Percentiles rank a stretch among this genome's conserved stretches.
Conservation (phyloP, 2,797 vertebrate species). For the Eulemur coronatus region DNA sequence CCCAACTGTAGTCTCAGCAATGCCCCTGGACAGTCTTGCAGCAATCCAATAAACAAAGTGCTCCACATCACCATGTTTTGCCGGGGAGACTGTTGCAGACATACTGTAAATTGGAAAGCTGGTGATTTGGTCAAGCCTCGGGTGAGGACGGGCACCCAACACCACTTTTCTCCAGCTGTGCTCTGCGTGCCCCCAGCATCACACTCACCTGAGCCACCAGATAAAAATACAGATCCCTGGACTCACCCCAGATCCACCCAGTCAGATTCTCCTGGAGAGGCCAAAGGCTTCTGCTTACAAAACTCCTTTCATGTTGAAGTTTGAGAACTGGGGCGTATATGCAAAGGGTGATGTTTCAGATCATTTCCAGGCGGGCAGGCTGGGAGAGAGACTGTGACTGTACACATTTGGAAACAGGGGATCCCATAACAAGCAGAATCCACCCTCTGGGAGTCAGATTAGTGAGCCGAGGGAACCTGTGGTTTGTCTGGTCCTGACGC, state of each 20-base stretch:
- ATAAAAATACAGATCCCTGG: not conserved
- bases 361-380: no score
- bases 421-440: not conserved
- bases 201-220: no score
- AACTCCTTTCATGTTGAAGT: not conserved
- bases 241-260: no score
- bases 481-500: not conserved
- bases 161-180: not conserved
- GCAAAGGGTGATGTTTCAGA: not conserved
- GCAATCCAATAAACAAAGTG: accelerated
- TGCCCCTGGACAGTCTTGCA: not conserved
- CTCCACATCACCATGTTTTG: accelerated
- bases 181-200: not conserved
- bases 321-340: not conserved
- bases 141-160: not conserved
- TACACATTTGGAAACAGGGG: not conserved
- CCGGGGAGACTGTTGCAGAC: not conserved
- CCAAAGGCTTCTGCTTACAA: not conserved
- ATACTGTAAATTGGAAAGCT: not conserved
- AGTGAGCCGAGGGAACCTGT: not conserved
- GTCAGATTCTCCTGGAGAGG: not conserved
- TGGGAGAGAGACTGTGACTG: not conserved
- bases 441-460: not conserved
- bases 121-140: not conserved
- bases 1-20: accelerated